Evolutionary conservation across 2,797 vertebrate genomes (phyloP).

Genomic region (Pseudocheirus occidentalis): DNA sequence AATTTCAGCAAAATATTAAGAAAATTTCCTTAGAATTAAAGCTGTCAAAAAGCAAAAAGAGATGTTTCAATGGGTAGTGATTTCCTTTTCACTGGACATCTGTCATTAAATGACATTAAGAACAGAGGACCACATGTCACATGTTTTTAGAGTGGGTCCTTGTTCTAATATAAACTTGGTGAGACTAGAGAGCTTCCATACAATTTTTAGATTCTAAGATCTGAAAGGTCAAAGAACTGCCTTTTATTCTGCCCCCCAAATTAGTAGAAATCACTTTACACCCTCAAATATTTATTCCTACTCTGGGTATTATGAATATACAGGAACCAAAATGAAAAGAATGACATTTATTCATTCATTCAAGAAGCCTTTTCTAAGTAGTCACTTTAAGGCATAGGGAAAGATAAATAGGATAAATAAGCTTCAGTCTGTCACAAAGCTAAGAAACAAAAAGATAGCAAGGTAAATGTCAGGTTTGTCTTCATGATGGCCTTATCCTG

Average conservation of each 20-base stretch:
- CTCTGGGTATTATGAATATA: neutral
- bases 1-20: neutral
- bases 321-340: neutral
- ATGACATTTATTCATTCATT: neutral
- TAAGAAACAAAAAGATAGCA: too few species aligned
- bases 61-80: neutral
- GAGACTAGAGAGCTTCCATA: neutral
- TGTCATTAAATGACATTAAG: neutral
- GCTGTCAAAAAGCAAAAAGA: neutral
- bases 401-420: neutral
- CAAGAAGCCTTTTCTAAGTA: neutral
- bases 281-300: neutral
- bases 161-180: neutral
- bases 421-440: too few species aligned
- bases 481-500: neutral
- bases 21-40: neutral
- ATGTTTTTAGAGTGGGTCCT: neutral
- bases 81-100: neutral
- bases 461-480: neutral
- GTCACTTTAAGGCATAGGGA: neutral
- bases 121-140: neutral
- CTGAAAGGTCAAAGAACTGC: neutral
- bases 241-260: neutral
- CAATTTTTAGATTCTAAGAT: neutral
- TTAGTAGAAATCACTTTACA: neutral